Conservation (phyloP, 2,113 vertebrate species). For the Morone saxatilis region DNA sequence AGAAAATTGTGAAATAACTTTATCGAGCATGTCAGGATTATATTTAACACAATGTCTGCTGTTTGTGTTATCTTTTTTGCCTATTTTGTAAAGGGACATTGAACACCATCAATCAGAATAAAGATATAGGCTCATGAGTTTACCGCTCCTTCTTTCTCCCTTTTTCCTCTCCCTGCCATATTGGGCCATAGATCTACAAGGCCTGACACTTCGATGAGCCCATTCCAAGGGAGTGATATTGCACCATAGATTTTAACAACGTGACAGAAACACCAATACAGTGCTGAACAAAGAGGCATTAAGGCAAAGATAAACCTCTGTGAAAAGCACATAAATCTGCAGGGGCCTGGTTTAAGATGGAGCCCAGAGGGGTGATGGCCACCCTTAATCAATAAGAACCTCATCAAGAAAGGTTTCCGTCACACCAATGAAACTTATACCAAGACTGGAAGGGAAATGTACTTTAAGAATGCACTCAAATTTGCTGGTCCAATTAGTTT, state of each 20-base stretch:
- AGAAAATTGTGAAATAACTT: constrained; percentile 33
- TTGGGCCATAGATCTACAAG: constrained; percentile 78
- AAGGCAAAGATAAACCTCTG: constrained; percentile 81
- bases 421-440: constrained; percentile 54
- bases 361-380: constrained; percentile 69
- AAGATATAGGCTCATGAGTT: constrained; percentile 73
- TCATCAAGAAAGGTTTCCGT: constrained; percentile 73
- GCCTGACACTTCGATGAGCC: constrained; percentile 76
- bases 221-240: constrained; percentile 81
- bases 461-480: constrained; percentile 51
- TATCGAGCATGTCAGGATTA: constrained; percentile 17
- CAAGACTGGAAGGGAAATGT: constrained; percentile 21
- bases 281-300: constrained; percentile 82
- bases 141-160: constrained; percentile 50
- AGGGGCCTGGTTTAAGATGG: constrained; percentile 62
- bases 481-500: constrained; percentile 33
- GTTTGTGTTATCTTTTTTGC: constrained; percentile 48
- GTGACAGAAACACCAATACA: constrained; percentile 84
- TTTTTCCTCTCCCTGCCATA: constrained; percentile 63
- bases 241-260: constrained; percentile 80
- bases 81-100: constrained; percentile 36
- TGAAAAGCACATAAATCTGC: constrained; percentile 77
- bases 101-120: constrained; percentile 61
- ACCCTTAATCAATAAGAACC: constrained; percentile 79
- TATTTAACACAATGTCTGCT: constrained; percentile 41